Percentiles rank a stretch among this genome's conserved stretches.
Evolutionary conservation across 2,797 vertebrate species (phyloP).

Genomic region (Diplodus sargus): DNA sequence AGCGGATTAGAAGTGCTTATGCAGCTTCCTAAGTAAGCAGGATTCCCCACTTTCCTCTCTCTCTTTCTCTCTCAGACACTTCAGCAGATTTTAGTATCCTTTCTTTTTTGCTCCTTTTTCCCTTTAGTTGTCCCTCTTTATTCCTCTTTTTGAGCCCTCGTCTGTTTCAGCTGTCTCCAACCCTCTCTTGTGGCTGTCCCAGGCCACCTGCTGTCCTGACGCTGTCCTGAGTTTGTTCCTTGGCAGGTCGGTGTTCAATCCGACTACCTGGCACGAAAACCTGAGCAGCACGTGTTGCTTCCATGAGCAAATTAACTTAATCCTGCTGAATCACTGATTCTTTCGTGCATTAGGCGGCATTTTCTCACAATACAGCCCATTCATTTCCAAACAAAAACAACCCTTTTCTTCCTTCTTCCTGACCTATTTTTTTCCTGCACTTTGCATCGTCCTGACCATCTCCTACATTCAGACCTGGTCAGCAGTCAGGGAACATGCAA

Average conservation of each 20-base stretch:
- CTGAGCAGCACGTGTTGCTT: conserved; percentile 53
- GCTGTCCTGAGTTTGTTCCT: conserved; percentile 5
- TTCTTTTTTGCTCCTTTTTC: not conserved
- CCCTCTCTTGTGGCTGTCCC: not conserved
- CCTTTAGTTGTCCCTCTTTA: not conserved
- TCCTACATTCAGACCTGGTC: conserved; percentile 7
- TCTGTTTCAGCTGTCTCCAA: not conserved
- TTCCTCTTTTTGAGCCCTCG: not conserved
- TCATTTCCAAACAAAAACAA: conserved; percentile 33
- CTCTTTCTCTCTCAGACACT: conserved; percentile 4
- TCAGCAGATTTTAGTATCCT: conserved; percentile 7
- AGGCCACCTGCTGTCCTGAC: conserved; percentile 24
- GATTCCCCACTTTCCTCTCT: conserved; percentile 41
- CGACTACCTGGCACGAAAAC: conserved; percentile 55
- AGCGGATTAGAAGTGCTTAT: conserved; percentile 71
- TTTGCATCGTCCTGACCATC: not conserved
- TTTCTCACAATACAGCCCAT: conserved; percentile 37
- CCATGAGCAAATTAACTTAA: conserved; percentile 57
- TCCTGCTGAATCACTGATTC: conserved; percentile 36
- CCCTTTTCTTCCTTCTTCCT: conserved; percentile 11
- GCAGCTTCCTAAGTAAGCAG: conserved; percentile 65
- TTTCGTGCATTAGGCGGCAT: conserved; percentile 3
- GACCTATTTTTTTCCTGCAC: conserved; percentile 22
- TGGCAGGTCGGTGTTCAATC: conserved; percentile 40
- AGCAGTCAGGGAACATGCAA: not conserved